Percentiles rank a stretch among this genome's conserved stretches.
Evolutionary conservation across 2,797 vertebrate species (phyloP).

Genomic region (Atherinosoma microstoma): DNA sequence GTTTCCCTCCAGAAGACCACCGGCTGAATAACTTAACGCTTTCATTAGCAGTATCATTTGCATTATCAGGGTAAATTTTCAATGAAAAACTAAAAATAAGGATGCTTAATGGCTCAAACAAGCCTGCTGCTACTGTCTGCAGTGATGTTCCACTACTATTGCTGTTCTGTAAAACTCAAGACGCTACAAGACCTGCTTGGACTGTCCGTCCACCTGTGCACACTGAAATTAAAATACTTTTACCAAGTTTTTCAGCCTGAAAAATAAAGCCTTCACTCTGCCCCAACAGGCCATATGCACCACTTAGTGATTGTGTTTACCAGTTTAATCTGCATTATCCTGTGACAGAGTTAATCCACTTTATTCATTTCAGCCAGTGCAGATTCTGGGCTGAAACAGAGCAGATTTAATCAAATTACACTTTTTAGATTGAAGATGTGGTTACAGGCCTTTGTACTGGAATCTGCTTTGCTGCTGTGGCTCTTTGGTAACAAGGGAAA

Average conservation of each 20-base stretch:
- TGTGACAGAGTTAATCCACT: slow-evolving; percentile 82
- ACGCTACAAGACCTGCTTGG: slow-evolving; percentile 1
- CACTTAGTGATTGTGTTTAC: slow-evolving; percentile 77
- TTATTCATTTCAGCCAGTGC: slow-evolving; percentile 76
- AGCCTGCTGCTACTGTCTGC: slow-evolving; percentile 6
- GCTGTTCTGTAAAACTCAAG: slow-evolving; percentile 28
- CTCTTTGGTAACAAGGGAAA: slow-evolving; percentile 35
- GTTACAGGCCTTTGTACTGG: slow-evolving; percentile 50
- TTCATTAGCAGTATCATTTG: slow-evolving; percentile 72
- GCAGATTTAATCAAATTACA: slow-evolving; percentile 82
- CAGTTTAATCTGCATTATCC: slow-evolving; percentile 81
- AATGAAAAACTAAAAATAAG: slow-evolving; percentile 35
- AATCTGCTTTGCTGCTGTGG: slow-evolving; percentile 63
- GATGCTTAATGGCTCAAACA: slow-evolving; percentile 20
- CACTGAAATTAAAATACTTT: slow-evolving; percentile 45
- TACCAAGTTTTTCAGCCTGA: slow-evolving; percentile 19
- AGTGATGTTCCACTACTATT: slow-evolving; percentile 15
- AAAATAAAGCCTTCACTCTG: slow-evolving; percentile 28
- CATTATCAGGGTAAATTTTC: slow-evolving; percentile 57
- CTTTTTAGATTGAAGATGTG: slow-evolving; percentile 66
- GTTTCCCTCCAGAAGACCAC: slow-evolving; percentile 67
- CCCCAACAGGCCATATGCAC: slow-evolving; percentile 65
- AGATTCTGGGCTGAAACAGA: slow-evolving; percentile 77
- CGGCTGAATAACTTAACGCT: slow-evolving; percentile 72
- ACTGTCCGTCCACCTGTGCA: slow-evolving; percentile 18